Evolutionary conservation across 2,888 invertebrate genomes (phyloP), one percentile per base, ranked within the genome.

Genomic region (Agrotis puta): DNA sequence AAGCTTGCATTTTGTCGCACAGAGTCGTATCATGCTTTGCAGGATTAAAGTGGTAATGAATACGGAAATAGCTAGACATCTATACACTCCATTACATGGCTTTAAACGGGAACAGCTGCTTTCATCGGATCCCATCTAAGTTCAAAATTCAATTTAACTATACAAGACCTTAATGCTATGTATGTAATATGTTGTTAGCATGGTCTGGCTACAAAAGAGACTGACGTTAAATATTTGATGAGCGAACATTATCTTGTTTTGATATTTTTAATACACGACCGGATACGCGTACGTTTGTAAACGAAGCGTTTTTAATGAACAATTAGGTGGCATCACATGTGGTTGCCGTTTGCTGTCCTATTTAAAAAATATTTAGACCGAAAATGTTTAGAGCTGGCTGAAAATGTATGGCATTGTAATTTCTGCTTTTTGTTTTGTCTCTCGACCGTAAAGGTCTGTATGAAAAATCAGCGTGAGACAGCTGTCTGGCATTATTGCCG

Each of bases 211-310:
- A 50, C 61, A 13, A 64, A 63, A 53, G 20, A 20, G 48, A 22
- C 45, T 59, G 48, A 66, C 66, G 53, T 67, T 64, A 76, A 68
- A 76, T 82, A 70, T 76, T 80, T 73, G 72, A 83, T 70, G 68
- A 73, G 81, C 50, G 24, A 45, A 64, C 33, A 71, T 59, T 70
- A 72, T 66, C 27, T 48, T 57, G 66, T 57, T n/a, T 57, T 72
- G 54, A 57, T 64, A 59, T 51, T 68, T 64, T 61, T 58, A 57
- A 69, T 59, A 69, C 22, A 22, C 56, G 39, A 43, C 64, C 70
- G 72, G 66, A 74, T 71, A 45, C 51, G 22, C 27, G 24, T 59
- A 33, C 27, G 27, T 81, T 51, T 51, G 54, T 33, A 53, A 68
- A 75, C 62, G 20, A 58, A 62, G 11, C 50, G 61, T 54, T 57